Percentiles rank a stretch among this genome's conserved stretches.
phyloP scores from a whole-genome alignment of 2,113 vertebrate species.

The Megaleporinus macrocephalus region DNA sequence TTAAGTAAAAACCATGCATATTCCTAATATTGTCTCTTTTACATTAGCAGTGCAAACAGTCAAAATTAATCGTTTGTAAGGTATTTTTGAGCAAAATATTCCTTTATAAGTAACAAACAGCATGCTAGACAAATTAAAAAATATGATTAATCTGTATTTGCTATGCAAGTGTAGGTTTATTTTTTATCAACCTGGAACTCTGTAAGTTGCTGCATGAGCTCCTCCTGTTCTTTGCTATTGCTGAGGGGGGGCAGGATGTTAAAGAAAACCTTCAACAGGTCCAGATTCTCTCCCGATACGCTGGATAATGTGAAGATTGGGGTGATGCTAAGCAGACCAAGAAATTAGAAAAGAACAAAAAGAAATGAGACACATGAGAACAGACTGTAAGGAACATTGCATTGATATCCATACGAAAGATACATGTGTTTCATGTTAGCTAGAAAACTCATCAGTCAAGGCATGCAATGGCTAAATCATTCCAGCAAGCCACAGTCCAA shows the following conservation, averaged over 20 bases:
- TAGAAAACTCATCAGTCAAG: not conserved
- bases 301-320: conserved; percentile 97
- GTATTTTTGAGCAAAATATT: too few species aligned
- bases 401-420: not conserved
- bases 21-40: too few species aligned
- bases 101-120: too few species aligned
- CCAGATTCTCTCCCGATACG: conserved; percentile 93
- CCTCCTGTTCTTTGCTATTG: conserved; percentile 97
- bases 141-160: not conserved
- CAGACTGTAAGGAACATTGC: not conserved
- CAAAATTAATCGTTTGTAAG: too few species aligned
- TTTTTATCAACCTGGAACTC: conserved; percentile 88
- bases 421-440: not conserved
- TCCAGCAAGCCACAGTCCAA: not conserved
- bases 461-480: not conserved
- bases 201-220: conserved; percentile 96
- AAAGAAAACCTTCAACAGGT: conserved; percentile 95
- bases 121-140: too few species aligned
- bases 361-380: not conserved
- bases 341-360: not conserved
- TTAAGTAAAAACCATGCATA: too few species aligned
- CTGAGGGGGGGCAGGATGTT: conserved; percentile 97
- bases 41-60: too few species aligned
- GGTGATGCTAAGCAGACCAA: conserved; percentile 83
- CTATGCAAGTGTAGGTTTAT: not conserved